Conservation (phyloP, 2,888 invertebrate genomes). For the Drosophila prolongata region DNA sequence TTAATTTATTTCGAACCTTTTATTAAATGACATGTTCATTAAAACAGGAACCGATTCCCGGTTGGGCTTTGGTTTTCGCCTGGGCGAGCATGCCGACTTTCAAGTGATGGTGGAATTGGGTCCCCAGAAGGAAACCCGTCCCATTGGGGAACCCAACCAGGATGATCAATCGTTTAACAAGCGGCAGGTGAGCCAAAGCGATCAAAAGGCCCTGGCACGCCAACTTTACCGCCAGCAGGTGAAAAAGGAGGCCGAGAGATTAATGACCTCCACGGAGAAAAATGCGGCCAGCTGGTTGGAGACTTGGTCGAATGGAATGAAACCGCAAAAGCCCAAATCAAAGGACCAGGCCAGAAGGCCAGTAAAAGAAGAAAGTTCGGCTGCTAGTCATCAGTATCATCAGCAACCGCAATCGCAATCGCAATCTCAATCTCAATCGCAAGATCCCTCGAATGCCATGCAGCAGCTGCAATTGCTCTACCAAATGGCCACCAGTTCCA, state of each 20-base stretch:
- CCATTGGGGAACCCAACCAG: constrained; percentile 86
- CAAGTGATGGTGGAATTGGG: constrained; percentile 91
- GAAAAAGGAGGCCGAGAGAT: constrained; percentile 85
- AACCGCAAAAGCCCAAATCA: constrained; percentile 59
- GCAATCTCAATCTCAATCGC: constrained; percentile 84
- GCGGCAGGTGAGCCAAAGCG: constrained; percentile 77
- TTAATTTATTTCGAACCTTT: too few species aligned
- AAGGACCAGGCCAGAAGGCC: constrained; percentile 31
- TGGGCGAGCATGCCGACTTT: constrained; percentile 93
- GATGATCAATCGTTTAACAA: constrained; percentile 79
- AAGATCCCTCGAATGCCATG: constrained; percentile 78
- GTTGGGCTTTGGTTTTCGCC: constrained; percentile 91
- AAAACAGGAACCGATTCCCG: constrained; percentile 91
- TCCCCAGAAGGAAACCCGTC: constrained; percentile 90
- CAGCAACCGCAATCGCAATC: too few species aligned
- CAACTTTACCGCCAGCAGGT: constrained; percentile 70
- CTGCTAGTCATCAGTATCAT: constrained; percentile 75
- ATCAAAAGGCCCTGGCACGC: constrained; percentile 61
- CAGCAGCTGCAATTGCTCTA: constrained; percentile 83
- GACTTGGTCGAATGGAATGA: constrained; percentile 87
- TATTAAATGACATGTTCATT: neutral
- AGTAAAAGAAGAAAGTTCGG: constrained; percentile 22
- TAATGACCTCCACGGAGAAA: constrained; percentile 81
- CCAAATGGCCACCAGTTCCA: constrained; percentile 75
- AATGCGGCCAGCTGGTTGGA: constrained; percentile 85